Evolutionary conservation across 1,140 invertebrate species (phyloP).

Genomic region (Rhynchophorus ferrugineus): DNA sequence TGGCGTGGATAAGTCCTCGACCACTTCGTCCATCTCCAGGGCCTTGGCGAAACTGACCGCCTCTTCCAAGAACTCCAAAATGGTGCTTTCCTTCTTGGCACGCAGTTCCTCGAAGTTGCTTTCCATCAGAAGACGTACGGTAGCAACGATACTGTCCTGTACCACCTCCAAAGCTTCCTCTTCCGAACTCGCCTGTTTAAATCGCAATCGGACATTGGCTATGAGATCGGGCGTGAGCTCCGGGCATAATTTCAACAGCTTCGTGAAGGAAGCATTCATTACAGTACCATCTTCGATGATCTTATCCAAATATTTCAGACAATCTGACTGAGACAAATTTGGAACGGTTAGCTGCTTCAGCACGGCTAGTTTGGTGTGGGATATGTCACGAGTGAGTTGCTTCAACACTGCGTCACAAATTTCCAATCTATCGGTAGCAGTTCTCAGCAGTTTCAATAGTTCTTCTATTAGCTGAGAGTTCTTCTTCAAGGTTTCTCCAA

Average conservation of each 20-base stretch:
- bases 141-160: constrained; percentile 29
- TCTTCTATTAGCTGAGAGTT: constrained; percentile 29
- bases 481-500: constrained; percentile 27
- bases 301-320: constrained; percentile 27
- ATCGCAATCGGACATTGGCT: constrained; percentile 25
- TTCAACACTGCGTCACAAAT: constrained; percentile 32
- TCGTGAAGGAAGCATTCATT: constrained; percentile 30
- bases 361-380: constrained; percentile 30
- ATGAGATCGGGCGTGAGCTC: constrained; percentile 33
- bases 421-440: constrained; percentile 31
- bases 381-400: constrained; percentile 32
- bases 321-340: constrained; percentile 17
- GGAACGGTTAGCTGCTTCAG: constrained; percentile 25
- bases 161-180: constrained; percentile 30
- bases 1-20: constrained; percentile 32
- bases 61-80: constrained; percentile 47
- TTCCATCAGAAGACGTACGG: constrained; percentile 25
- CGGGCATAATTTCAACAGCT: constrained; percentile 36
- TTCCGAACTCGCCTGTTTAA: constrained; percentile 30
- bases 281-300: constrained; percentile 24
- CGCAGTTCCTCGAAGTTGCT: constrained; percentile 19
- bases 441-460: constrained; percentile 32
- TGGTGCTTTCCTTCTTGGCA: constrained; percentile 10
- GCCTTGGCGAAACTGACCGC: constrained; percentile 63
- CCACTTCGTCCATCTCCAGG: constrained; percentile 57